Evolutionary conservation across 1,140 invertebrate species (phyloP), one percentile per base, ranked within the genome.

Genomic region (Drosophila sp.): DNA sequence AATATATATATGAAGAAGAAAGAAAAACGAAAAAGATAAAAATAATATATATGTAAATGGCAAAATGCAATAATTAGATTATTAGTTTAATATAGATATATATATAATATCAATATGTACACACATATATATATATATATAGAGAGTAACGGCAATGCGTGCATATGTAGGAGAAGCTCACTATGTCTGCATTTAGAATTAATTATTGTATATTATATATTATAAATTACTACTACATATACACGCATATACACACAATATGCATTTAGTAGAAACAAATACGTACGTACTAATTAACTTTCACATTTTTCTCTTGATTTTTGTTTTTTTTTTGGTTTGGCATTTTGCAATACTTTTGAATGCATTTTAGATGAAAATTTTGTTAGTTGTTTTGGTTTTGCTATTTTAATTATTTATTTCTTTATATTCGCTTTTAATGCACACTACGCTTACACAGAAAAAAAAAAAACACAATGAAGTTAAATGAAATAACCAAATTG

Each of bases 21-120:
- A 91, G 90, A 91, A 91, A 91, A 91, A 90, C 77, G 82, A 87
- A 91, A 91, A 91, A 91, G 80, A 90, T 89, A 91, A 91, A 91
- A 87, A 91, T 87, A 87, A 91, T 90, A 86, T 85, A 86, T 86
- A 90, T 91, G 80, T 91, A 91, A 91, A 91, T 91, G 89, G 86
- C 90, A 91, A 91, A 91, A 91, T 91, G 90, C 90, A 91, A 91
- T 91, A 91, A 90, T 91, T 89, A 91, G 83, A 85, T 89, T 85
- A 90, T 87, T 86, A 85, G 85, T 83, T 82, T 91, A 90, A 80
- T 80, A 86, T 86, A 86, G 68, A 91, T 90, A 91, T 90, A 86
- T 90, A 84, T 83, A 76, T 84, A 90, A 84, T 84, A 90, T 84
- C 80, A 76, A 81, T 90, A 89, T 89, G 76, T 91, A 91, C 81